Conservation (phyloP, 2,888 invertebrate genomes). For the Plebejus anna region DNA sequence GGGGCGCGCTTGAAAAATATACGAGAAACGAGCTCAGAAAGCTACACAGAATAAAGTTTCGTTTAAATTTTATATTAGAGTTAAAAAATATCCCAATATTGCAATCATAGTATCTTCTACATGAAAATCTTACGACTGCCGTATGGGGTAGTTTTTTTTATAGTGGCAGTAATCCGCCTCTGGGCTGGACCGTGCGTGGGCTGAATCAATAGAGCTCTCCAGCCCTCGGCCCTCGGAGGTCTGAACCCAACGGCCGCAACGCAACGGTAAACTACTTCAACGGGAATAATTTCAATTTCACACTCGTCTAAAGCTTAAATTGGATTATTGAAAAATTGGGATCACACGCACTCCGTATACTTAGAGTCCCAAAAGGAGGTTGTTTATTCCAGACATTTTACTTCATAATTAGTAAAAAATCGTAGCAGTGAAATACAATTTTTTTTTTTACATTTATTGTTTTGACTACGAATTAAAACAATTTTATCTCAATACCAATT, state of each 20-base stretch:
- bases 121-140: no score
- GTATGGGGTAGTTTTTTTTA: no score
- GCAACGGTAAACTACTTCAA: background rate
- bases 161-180: no score
- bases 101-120: no score
- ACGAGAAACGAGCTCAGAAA: no score
- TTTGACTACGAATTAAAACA: background rate
- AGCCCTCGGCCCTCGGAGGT: background rate
- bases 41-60: no score
- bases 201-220: background rate
- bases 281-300: conserved; percentile 1
- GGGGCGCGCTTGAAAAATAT: no score
- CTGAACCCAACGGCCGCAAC: background rate
- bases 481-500: background rate
- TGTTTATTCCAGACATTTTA: background rate
- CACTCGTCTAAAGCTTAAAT: background rate
- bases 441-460: background rate
- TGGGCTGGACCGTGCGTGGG: background rate
- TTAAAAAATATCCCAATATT: no score
- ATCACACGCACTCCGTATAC: background rate
- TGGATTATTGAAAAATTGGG: background rate
- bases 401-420: no score
- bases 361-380: background rate
- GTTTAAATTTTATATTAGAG: no score
- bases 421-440: background rate